Evolutionary conservation across 2,113 vertebrate genomes (phyloP).

Genomic region (Gavia stellata): DNA sequence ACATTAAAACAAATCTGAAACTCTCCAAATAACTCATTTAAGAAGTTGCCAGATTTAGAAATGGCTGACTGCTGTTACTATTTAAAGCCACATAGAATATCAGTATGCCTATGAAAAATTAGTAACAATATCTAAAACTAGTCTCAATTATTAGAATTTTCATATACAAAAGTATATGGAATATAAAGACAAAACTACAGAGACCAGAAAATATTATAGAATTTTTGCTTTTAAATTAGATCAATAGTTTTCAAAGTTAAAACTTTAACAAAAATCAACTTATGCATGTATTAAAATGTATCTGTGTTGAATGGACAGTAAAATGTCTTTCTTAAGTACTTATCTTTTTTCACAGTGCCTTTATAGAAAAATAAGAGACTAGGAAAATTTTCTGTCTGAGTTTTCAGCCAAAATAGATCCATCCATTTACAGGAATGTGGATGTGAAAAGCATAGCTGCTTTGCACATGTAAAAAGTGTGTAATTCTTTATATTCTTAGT

Average conservation of each 20-base stretch:
- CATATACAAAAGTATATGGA: background rate
- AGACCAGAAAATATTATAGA: background rate
- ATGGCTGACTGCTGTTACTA: conserved; percentile 8
- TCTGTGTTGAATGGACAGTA: background rate
- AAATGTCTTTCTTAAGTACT: background rate
- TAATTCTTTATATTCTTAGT: background rate
- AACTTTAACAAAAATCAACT: background rate
- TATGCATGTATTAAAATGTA: background rate
- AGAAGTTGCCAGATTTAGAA: conserved; percentile 45
- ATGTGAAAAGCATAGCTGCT: background rate
- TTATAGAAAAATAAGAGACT: background rate
- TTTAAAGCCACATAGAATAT: background rate
- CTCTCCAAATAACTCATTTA: conserved; percentile 53
- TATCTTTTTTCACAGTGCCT: background rate
- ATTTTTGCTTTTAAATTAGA: background rate
- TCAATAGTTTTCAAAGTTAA: background rate
- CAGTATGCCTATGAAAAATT: background rate
- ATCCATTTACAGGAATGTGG: background rate
- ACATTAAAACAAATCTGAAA: conserved; percentile 64
- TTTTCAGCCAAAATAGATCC: background rate
- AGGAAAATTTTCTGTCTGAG: background rate
- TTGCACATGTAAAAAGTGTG: background rate
- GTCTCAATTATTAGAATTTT: background rate
- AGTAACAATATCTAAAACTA: background rate
- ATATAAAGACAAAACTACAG: background rate